Conservation (phyloP, 2,797 vertebrate genomes). For the Lophotriccus pileatus region DNA sequence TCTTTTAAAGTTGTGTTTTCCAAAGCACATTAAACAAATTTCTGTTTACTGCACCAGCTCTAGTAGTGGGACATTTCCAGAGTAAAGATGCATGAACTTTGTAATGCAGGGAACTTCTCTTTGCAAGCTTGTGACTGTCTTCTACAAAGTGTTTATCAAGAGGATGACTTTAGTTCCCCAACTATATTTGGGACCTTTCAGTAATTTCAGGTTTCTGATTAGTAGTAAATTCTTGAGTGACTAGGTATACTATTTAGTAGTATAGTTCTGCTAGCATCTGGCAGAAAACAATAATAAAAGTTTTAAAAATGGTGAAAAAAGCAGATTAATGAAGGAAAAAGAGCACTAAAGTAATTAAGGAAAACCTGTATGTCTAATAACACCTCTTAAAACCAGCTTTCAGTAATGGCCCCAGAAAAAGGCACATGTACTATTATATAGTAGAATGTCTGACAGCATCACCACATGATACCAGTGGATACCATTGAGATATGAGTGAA, state of each 20-base stretch:
- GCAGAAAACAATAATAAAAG: neutral
- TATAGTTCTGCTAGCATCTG: neutral
- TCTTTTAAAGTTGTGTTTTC: neutral
- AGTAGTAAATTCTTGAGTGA: neutral
- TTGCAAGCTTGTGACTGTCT: neutral
- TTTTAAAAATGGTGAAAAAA: neutral
- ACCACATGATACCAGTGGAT: neutral
- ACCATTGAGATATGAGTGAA: neutral
- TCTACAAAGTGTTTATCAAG: neutral
- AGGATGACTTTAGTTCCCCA: neutral
- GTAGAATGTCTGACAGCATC: neutral
- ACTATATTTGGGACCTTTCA: neutral
- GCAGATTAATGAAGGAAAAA: neutral
- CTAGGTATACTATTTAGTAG: neutral
- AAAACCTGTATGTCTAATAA: neutral
- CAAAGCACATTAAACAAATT: neutral
- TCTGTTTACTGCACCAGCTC: neutral
- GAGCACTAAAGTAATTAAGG: neutral
- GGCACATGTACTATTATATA: neutral
- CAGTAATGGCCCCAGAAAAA: neutral
- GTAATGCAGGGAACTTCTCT: fast-evolving
- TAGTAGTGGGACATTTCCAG: neutral
- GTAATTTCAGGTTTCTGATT: neutral
- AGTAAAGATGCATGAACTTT: fast-evolving
- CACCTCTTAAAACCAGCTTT: neutral